Percentiles rank a stretch among this genome's conserved stretches.
Evolutionary conservation across 2,113 vertebrate species (phyloP).

Genomic region (Hylia prasina): DNA sequence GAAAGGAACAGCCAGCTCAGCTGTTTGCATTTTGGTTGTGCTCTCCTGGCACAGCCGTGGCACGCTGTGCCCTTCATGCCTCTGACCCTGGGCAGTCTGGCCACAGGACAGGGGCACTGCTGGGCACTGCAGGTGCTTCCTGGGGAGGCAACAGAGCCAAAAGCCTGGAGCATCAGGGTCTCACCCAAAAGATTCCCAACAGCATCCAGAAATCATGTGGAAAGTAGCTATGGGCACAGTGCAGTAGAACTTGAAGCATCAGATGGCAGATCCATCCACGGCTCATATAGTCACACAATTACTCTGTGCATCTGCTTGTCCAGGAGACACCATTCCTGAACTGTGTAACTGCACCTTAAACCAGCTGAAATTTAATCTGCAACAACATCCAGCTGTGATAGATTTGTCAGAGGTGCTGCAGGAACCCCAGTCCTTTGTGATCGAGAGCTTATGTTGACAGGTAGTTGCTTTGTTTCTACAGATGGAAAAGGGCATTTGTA

Average conservation of each 20-base stretch:
- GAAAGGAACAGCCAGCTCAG: background rate
- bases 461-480: background rate
- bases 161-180: background rate
- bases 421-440: background rate
- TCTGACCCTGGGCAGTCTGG: background rate
- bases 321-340: background rate
- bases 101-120: background rate
- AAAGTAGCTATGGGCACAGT: background rate
- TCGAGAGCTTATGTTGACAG: background rate
- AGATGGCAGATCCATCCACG: background rate
- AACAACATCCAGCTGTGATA: background rate
- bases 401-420: background rate
- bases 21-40: background rate
- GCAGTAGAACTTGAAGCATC: background rate
- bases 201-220: background rate
- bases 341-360: background rate
- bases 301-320: background rate
- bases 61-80: background rate
- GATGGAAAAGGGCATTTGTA: background rate
- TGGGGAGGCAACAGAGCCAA: background rate
- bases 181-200: background rate
- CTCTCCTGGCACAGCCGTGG: fast-evolving
- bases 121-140: background rate
- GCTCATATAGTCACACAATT: background rate
- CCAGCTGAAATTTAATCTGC: background rate